Evolutionary conservation across 2,888 invertebrate genomes (phyloP).

Genomic region (Acronicta alni): DNA sequence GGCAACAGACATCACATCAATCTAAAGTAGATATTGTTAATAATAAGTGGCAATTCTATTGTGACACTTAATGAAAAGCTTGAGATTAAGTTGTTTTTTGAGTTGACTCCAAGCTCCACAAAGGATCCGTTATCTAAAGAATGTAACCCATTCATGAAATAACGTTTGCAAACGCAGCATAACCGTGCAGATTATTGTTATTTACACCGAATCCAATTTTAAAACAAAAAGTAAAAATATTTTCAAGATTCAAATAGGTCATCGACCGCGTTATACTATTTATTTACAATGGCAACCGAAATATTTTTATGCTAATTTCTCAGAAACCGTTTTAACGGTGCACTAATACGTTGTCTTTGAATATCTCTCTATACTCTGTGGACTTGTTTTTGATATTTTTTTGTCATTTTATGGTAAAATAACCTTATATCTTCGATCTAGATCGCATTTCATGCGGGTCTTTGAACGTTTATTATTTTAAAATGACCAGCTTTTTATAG

Average conservation of each 20-base stretch:
- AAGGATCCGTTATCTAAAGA: too few relatives aligned
- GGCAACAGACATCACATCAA: background rate
- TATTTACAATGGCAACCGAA: conserved; percentile 9
- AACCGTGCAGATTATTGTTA: background rate
- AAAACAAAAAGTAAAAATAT: conserved; percentile 7
- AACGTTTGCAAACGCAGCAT: background rate
- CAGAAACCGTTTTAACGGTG: conserved; percentile 43
- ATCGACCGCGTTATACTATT: conserved; percentile 24
- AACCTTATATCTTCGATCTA: conserved; percentile 3
- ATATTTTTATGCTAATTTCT: conserved; percentile 43
- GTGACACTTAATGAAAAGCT: too few relatives aligned
- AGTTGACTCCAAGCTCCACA: too few relatives aligned
- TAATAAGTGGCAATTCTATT: background rate
- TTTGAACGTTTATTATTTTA: conserved; percentile 6
- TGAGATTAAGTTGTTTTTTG: too few relatives aligned
- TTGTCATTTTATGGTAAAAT: conserved; percentile 3
- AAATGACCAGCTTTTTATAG: background rate
- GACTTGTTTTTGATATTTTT: conserved; percentile 17
- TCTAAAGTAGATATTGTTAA: background rate
- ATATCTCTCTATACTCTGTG: conserved; percentile 1
- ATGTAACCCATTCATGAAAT: too few relatives aligned
- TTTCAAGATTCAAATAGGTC: conserved; percentile 28
- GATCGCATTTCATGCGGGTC: conserved; percentile 3
- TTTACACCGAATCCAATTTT: background rate
- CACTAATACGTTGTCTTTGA: conserved; percentile 19